Evolutionary conservation across 2,888 invertebrate species (phyloP).

Genomic region (Megalurothrips usitatus): DNA sequence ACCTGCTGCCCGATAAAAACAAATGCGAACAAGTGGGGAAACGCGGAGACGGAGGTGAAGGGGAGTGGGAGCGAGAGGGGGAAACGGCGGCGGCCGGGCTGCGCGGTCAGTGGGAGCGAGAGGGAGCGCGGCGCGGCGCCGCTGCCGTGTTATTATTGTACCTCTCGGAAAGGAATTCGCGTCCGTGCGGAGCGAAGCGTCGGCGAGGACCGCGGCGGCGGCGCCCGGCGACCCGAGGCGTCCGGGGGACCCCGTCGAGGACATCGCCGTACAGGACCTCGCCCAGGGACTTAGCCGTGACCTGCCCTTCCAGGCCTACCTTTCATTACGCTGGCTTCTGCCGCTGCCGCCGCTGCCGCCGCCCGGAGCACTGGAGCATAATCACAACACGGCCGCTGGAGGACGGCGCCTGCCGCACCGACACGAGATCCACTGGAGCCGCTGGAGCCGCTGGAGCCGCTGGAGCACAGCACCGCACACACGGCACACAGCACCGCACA

Average conservation of each 20-base stretch:
- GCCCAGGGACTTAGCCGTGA: not conserved
- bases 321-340: not conserved
- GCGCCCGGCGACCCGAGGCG: too few species aligned
- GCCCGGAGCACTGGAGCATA: not conserved
- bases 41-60: too few species aligned
- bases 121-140: not conserved
- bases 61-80: not conserved
- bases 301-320: not conserved
- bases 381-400: not conserved
- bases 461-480: not conserved
- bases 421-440: not conserved
- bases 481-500: not conserved
- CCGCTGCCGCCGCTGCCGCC: not conserved
- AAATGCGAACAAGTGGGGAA: too few species aligned
- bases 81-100: not conserved
- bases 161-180: not conserved
- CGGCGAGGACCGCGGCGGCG: not conserved
- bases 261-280: not conserved
- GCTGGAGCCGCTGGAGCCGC: not conserved
- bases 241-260: not conserved
- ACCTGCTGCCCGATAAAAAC: too few species aligned
- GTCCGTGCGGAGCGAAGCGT: not conserved
- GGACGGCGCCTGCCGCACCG: not conserved
- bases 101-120: not conserved
- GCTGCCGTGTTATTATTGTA: conserved; percentile 1